Conservation (phyloP, 2,797 vertebrate genomes). For the Sarcoramphus papa region DNA sequence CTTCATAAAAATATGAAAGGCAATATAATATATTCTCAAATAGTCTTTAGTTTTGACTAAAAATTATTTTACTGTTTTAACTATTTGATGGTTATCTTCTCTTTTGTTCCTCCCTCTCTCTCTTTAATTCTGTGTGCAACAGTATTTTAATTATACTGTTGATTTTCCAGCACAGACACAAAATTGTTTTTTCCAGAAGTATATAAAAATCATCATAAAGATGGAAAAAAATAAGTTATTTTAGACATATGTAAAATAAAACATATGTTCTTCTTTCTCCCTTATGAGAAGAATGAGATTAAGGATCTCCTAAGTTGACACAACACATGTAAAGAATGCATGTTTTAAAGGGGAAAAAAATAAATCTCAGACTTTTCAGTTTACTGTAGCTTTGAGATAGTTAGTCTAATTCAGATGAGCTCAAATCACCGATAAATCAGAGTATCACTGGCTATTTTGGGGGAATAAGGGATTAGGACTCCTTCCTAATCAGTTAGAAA, state of each 20-base stretch:
- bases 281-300: background rate
- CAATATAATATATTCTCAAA: background rate
- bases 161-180: background rate
- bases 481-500: conserved; percentile 40
- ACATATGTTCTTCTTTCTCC: background rate
- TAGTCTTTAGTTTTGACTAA: background rate
- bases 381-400: conserved; percentile 71
- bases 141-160: background rate
- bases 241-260: background rate
- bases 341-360: background rate
- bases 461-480: conserved; percentile 32
- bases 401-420: conserved; percentile 77
- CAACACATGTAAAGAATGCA: background rate
- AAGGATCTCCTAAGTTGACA: background rate
- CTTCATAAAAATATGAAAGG: background rate
- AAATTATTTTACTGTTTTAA: background rate
- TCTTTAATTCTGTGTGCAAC: background rate
- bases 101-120: background rate
- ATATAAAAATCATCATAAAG: background rate
- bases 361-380: background rate
- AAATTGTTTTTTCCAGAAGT: background rate
- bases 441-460: conserved; percentile 76
- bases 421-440: conserved; percentile 71
- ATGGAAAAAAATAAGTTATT: background rate
- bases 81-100: background rate